Base-by-base conservation (phyloP, 2,113 vertebrate genomes). In the Sander lucioperca region DNA sequence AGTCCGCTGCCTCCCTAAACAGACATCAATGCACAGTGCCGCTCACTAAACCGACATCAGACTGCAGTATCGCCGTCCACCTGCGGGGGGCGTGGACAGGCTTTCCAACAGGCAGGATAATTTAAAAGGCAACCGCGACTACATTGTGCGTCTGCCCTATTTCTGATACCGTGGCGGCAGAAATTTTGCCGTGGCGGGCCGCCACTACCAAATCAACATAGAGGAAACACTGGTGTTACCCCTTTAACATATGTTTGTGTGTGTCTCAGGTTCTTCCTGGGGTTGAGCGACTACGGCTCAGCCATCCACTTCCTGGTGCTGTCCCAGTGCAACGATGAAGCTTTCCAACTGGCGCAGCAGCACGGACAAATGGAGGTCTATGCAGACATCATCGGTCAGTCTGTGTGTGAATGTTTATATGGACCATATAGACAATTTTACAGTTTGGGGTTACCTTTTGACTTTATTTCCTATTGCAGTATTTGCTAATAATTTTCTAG, bases 341-440 rank as follows among this genome's bases (percentile, higher is more conserved):
- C 98, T 57, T 99, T 99, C 91, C 96, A 97, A n/a, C 91, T 99
- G 89, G 98, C 97, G 6, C 98, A 99, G 89, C 97, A 99, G 6
- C 98, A 99, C 77, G 96, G 96, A 76, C 97, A 99, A 86, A 99
- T 99, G 98, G 97, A 99, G 86, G 96, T 98, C 76, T 99, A 99
- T 2, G 98, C 97, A 14, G 97, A 99, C 88, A 97, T 99, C 86
- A 97, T 99, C 16, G 96, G 98, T 99, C 89, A 96, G 96, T 93
- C 21, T 61, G 48, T 53, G 63, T 62, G 53, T 53, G 36, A 30
- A 21, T 62, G 54, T 47, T 30, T 30, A 3, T 48, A 56, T 21
- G 1, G 13, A 47, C 2, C 1, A 14, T 33, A 18, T 16, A 18
- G 8, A 33, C 9, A 16, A 6, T 13, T 67, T 33, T 9, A 23